Base-by-base conservation (phyloP, 2,888 invertebrate species). In the Cheilosia variabilis region DNA sequence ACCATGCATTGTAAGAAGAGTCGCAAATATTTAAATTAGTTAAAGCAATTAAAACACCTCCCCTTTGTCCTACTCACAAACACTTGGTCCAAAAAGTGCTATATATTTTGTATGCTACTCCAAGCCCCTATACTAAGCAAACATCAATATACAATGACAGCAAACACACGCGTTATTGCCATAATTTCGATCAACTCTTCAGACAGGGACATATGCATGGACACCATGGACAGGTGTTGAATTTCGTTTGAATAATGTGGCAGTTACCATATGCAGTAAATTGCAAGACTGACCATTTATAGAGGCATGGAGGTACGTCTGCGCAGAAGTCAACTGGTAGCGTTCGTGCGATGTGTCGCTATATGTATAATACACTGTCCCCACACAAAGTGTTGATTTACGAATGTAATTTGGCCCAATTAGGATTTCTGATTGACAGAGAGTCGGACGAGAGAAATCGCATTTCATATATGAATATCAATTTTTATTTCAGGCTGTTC, bases 191-290 rank as follows among this genome's bases (percentile, higher is more conserved):
- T 27, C 52, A 53, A 53, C 52, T 27, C 52, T 53, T 13, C 27
- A 5, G 52, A 27, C 27, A 27, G 27, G 15, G 55, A 31, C 55
- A 31, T 55, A 55, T 55, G 55, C 43, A 58, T 19, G 34, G 58
- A 58, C 58, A 62, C 24, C 62, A 27, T 24, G 62, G 62, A 62
- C 62, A 62, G 43, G 62, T 62, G 62, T 62, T 43, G 58, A 43
- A 62, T 24, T 62, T 27, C 10, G 45, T 43, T 43, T 62, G 43
- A 43, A 62, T 62, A 62, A 62, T 62, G 45, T 62, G 43, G 7
- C 62, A 62, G 22, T 22, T 5, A 3, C 43, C 62, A 62, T 62
- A 62, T 24, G 24, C 4, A n/a, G 13, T 17, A 43, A 62, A 43
- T 60, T 43, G 34, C 17, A 24, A 17, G 9, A 13, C 27, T 17